A percentile compares a stretch with the other conserved stretches of the same genome.
Conservation (phyloP, 2,888 invertebrate species). For the Linyphia triangularis region DNA sequence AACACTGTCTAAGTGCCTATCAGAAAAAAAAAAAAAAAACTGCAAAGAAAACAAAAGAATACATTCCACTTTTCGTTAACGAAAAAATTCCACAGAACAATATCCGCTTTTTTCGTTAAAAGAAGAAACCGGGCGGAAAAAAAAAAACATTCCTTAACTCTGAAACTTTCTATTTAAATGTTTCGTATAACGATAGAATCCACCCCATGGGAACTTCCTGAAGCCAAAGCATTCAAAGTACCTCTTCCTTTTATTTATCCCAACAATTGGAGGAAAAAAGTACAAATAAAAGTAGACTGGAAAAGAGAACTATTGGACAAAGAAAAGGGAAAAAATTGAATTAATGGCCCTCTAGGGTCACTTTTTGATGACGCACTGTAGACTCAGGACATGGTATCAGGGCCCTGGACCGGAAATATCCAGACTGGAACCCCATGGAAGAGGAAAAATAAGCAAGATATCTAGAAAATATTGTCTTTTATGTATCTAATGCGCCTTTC, state of each 20-base stretch:
- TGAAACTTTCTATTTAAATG: slow-evolving; percentile 14
- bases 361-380: slow-evolving; percentile 45
- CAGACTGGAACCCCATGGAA: slow-evolving; percentile 7
- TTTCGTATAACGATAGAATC: slow-evolving; percentile 6
- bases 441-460: slow-evolving; percentile 21
- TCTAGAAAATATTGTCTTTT: slow-evolving; percentile 55
- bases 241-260: slow-evolving; percentile 41
- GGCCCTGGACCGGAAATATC: slow-evolving; percentile 46
- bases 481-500: slow-evolving; percentile 34
- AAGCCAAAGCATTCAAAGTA: slow-evolving; percentile 21
- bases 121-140: not conserved
- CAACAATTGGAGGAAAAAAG: slow-evolving; percentile 29
- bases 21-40: not conserved
- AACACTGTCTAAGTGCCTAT: not conserved
- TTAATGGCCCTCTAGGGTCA: slow-evolving; percentile 53
- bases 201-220: not conserved
- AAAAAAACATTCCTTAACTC: not conserved
- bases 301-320: slow-evolving; percentile 13
- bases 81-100: not conserved
- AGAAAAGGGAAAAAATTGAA: slow-evolving; percentile 47
- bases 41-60: not conserved
- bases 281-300: slow-evolving; percentile 24
- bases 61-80: not conserved
- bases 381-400: slow-evolving; percentile 40
- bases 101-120: not conserved